Evolutionary conservation across 2,888 invertebrate genomes (phyloP), one percentile per base, ranked within the genome.

Genomic region (Xestia c-nigrum): DNA sequence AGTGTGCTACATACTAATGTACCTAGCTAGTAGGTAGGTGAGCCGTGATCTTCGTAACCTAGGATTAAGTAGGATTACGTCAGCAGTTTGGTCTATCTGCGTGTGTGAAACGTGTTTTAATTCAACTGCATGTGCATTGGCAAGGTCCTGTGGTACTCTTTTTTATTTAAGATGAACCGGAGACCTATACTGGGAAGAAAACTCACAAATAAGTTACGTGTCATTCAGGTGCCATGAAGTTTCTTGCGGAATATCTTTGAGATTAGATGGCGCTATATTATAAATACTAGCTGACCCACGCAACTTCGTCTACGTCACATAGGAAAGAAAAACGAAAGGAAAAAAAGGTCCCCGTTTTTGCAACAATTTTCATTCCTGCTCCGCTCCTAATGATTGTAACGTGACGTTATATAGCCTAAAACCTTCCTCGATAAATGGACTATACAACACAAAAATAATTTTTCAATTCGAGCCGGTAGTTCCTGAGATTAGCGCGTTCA

Each of bases 31-130:
- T 63, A 67, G n/a, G 70, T 76, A 65, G n/a, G 24, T 47, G 55
- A 74, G 64, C 85, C 85, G 77, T 85, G 85, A 83, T 77, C 82
- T 81, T 59, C 61, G 55, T 85, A 81, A 85, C 82, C 85, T 85
- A 65, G 46, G 38, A 21, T 81, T 50, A 85, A 85, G 83, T 85
- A 65, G 46, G 38, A 21, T 81, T 50, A 85, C 83, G 83, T 83
- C 73, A 83, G 19, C 46, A 5, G 3, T 31, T 46, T 9, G 21
- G 31, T 57, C 0, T 14, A 9, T 59, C 0, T 63, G 52, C 52
- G 43, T 31, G 16, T 57, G 21, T 40, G 16, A 47, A 19, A 40
- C 16, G 46, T 31, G 64, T 46, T 46, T 46, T 46, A 38, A 80
- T 61, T 65, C 43, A 19, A 52, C 40, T 69, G 59, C 59, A 66